These are phyloP conservation scores for Hyla sarda DNA, from an alignment of 2,113 vertebrate species.

Conservation along the genomic window DNA sequence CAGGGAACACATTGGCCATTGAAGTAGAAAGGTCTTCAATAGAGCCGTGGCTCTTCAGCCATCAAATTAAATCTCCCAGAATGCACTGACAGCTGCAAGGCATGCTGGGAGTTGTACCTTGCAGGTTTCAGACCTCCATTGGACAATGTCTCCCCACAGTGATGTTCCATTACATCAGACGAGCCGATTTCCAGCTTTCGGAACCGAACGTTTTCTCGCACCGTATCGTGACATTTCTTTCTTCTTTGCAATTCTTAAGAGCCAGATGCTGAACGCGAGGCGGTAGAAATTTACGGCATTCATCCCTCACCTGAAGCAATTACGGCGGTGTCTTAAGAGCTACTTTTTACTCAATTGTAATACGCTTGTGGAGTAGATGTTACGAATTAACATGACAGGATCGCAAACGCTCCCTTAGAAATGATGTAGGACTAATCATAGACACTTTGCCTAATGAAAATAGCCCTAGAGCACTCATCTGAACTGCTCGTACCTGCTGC, in stretches of 20 bases:
- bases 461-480: conserved; percentile 10
- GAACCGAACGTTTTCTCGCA: too few species aligned
- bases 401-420: neutral
- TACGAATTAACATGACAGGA: conserved; percentile 33
- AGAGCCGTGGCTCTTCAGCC: too few species aligned
- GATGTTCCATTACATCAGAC: too few species aligned
- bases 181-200: too few species aligned
- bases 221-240: neutral
- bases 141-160: too few species aligned
- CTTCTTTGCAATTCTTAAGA: neutral
- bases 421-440: conserved; percentile 45
- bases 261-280: neutral
- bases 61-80: too few species aligned
- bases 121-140: too few species aligned
- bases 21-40: too few species aligned
- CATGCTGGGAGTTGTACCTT: too few species aligned
- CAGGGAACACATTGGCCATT: too few species aligned
- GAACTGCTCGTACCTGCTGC: conserved; percentile 17
- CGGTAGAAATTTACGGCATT: neutral
- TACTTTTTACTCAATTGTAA: neutral
- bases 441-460: conserved; percentile 46
- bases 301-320: conserved; percentile 22
- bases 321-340: neutral
- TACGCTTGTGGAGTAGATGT: conserved; percentile 22
- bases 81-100: too few species aligned